Evolutionary conservation across 2,888 invertebrate species (phyloP).

Genomic region (Meghimatium bilineatum): DNA sequence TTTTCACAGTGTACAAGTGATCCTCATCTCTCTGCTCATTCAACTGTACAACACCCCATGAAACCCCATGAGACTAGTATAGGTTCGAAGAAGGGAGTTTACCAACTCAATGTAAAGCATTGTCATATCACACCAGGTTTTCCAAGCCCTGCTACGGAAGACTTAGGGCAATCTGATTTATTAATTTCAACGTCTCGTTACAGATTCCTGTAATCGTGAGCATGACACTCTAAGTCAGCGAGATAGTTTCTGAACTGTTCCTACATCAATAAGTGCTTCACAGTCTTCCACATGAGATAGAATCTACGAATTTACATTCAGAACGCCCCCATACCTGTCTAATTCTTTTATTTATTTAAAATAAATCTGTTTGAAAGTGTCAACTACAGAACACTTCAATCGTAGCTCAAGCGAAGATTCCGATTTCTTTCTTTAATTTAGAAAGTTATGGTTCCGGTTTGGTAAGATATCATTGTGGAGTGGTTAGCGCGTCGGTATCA

Average conservation of each 20-base stretch:
- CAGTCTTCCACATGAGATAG: too few relatives aligned
- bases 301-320: too few relatives aligned
- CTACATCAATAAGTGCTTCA: neutral
- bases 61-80: neutral
- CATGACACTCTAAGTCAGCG: neutral
- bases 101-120: neutral
- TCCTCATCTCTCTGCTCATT: neutral
- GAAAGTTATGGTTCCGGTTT: too few relatives aligned
- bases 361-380: too few relatives aligned
- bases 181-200: neutral
- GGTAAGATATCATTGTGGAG: too few relatives aligned
- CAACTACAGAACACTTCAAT: too few relatives aligned
- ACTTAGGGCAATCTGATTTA: neutral
- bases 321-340: too few relatives aligned
- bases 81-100: too few relatives aligned
- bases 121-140: neutral
- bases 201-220: neutral
- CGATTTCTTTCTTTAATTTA: too few relatives aligned
- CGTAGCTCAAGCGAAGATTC: too few relatives aligned
- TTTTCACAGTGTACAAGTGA: neutral
- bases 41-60: neutral
- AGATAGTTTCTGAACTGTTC: neutral
- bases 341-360: too few relatives aligned
- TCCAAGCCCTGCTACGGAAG: neutral
- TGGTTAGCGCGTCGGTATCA: too few relatives aligned